These are phyloP conservation scores for Synanthedon myopaeformis DNA, from an alignment of 2,888 invertebrate genomes.

Conservation along the genomic window DNA sequence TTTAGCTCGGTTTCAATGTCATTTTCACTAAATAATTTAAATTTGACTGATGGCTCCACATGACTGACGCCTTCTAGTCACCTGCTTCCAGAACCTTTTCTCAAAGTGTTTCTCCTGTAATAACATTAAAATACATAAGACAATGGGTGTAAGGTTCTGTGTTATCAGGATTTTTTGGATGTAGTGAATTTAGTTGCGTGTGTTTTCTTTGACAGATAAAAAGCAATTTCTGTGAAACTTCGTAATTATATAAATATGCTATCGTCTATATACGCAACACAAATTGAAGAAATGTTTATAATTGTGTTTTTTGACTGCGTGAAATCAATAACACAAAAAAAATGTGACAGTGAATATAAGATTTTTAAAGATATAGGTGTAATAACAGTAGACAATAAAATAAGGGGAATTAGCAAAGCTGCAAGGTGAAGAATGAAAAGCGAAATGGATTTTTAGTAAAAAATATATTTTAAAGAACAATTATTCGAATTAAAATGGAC, in stretches of 20 bases:
- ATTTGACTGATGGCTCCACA: constrained; percentile 60
- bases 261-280: background rate
- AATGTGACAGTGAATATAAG: background rate
- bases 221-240: no score
- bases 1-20: constrained; percentile 7
- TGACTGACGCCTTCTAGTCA: constrained; percentile 77
- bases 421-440: constrained; percentile 62
- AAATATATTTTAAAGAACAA: constrained; percentile 61
- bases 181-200: no score
- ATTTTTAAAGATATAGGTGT: background rate
- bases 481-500: constrained; percentile 59
- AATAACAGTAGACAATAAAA: background rate
- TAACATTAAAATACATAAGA: background rate
- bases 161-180: no score
- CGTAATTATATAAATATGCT: background rate
- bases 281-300: background rate
- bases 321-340: background rate
- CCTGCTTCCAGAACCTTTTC: constrained; percentile 84
- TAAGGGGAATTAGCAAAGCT: constrained; percentile 16
- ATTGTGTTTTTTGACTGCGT: no score
- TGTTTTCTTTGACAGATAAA: no score
- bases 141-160: background rate
- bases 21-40: constrained; percentile 15
- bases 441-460: constrained; percentile 54
- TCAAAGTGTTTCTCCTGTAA: constrained; percentile 82